Conservation (phyloP, 2,113 vertebrate genomes). For the Taxidea taxus region DNA sequence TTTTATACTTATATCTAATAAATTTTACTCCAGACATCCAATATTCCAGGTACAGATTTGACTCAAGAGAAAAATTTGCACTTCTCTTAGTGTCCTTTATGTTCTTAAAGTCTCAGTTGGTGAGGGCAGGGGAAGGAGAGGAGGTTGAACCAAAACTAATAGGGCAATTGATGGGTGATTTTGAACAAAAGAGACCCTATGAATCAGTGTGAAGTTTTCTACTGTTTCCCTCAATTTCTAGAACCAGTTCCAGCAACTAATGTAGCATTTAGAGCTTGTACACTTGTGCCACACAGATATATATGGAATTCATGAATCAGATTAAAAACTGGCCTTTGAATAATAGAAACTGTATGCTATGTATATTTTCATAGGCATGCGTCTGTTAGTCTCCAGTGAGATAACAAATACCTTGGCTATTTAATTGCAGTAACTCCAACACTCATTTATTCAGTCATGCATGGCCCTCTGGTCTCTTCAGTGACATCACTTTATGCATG, state of each 20-base stretch:
- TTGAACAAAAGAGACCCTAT: not conserved
- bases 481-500: not conserved
- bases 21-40: constrained; percentile 62
- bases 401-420: not conserved
- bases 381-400: not conserved
- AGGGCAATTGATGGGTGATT: not conserved
- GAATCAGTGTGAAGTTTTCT: not conserved
- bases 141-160: not conserved
- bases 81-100: not conserved
- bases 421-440: not conserved
- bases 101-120: not conserved
- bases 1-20: constrained; percentile 70
- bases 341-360: not conserved
- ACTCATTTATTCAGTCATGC: not conserved
- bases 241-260: not conserved
- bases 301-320: not conserved
- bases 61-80: not conserved
- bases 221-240: not conserved
- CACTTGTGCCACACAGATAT: not conserved
- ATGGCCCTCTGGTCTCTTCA: not conserved
- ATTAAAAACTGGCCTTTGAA: not conserved
- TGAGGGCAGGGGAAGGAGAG: not conserved
- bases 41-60: constrained; percentile 28
- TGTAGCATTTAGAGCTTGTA: not conserved
- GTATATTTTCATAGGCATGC: not conserved